Conservation (phyloP, 1,140 invertebrate genomes). For the Achroia grisella region DNA sequence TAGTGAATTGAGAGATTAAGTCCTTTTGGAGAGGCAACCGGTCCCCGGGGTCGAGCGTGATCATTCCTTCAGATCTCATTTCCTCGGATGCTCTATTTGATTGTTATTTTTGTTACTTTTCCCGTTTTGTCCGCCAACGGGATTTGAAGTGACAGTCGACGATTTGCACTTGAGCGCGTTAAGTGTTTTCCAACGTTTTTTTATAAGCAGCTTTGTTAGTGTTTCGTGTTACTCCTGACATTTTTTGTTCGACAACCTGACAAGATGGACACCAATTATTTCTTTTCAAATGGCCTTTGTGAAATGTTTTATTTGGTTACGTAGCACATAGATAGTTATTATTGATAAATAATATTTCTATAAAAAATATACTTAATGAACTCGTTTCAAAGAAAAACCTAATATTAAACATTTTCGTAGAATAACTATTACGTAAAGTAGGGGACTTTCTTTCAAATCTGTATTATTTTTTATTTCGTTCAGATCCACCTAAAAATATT, state of each 20-base stretch:
- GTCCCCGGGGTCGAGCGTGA: conserved; percentile 62
- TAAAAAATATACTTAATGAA: too few relatives aligned
- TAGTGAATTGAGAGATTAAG: conserved; percentile 73
- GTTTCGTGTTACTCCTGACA: conserved; percentile 32
- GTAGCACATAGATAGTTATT: too few relatives aligned
- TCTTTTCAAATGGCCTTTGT: not conserved
- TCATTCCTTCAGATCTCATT: conserved; percentile 71
- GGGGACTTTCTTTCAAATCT: too few relatives aligned
- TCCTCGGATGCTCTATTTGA: conserved; percentile 69
- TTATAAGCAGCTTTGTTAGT: conserved; percentile 61
- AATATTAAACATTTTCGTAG: too few relatives aligned
- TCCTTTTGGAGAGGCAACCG: conserved; percentile 67
- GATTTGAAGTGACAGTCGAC: conserved; percentile 69
- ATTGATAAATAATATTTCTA: too few relatives aligned
- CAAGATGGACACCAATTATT: conserved; percentile 14
- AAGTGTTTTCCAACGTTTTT: conserved; percentile 69
- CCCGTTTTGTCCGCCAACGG: conserved; percentile 47
- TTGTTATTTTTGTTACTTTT: conserved; percentile 72
- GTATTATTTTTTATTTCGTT: too few relatives aligned
- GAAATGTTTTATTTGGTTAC: too few relatives aligned
- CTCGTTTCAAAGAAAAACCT: too few relatives aligned
- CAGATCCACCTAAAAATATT: too few relatives aligned
- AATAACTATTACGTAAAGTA: too few relatives aligned
- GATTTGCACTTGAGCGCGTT: conserved; percentile 68
- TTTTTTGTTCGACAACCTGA: conserved; percentile 10